Conservation (phyloP, 1,140 invertebrate species). For the Teleogryllus occipitalis region DNA sequence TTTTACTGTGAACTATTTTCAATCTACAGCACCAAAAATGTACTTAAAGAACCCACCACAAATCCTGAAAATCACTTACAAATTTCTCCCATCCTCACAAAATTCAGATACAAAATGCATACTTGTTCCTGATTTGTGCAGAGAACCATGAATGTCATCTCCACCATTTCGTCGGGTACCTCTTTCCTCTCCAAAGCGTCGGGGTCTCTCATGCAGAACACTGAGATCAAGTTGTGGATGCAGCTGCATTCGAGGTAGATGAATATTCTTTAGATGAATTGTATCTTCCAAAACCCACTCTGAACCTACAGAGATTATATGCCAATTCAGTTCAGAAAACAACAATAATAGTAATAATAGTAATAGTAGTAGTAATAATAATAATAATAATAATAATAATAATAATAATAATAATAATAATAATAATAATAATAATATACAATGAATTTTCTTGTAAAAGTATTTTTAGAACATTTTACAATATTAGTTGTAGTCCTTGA, state of each 20-base stretch:
- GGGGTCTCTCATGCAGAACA: slow-evolving; percentile 64
- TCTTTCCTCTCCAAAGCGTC: slow-evolving; percentile 37
- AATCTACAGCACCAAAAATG: no score
- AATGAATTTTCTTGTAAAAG: no score
- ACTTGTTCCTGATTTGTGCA: slow-evolving; percentile 19
- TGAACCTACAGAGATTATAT: slow-evolving; percentile 37
- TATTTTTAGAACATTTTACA: background rate
- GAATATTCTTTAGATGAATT: slow-evolving; percentile 81
- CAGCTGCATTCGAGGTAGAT: slow-evolving; percentile 68
- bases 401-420: background rate
- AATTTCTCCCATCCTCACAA: background rate
- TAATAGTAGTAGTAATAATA: no score
- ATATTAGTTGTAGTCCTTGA: background rate
- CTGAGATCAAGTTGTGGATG: slow-evolving; percentile 74
- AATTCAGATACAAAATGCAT: background rate
- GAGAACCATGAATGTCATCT: slow-evolving; percentile 15
- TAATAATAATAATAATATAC: no score
- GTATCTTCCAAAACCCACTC: slow-evolving; percentile 99
- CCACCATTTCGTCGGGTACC: slow-evolving; percentile 40
- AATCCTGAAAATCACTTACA: background rate
- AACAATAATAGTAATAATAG: no score
- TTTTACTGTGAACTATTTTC: no score
- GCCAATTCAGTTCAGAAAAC: no score
- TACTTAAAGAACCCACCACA: no score
- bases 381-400: no score